Conservation (phyloP, 2,113 vertebrate genomes). For the Cervus canadensis region DNA sequence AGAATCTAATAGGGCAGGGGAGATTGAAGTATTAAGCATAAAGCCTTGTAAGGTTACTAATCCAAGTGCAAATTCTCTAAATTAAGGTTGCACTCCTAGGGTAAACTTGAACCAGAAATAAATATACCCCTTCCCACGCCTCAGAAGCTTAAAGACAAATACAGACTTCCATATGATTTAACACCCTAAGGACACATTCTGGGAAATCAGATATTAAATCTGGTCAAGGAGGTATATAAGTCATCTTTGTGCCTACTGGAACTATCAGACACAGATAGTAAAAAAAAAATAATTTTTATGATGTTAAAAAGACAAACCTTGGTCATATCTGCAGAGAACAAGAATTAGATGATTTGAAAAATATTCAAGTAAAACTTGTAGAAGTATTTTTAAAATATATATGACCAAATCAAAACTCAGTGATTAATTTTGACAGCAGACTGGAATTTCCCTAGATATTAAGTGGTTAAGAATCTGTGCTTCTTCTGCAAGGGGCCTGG, state of each 20-base stretch:
- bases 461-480: neutral
- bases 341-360: neutral
- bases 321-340: neutral
- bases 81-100: neutral
- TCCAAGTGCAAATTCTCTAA: neutral
- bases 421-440: neutral
- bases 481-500: neutral
- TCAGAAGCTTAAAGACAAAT: neutral
- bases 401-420: neutral
- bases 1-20: neutral
- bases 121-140: rapidly evolving
- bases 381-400: neutral
- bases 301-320: neutral
- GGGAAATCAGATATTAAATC: neutral
- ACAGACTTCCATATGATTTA: neutral
- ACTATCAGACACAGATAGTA: neutral
- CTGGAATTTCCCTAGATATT: neutral
- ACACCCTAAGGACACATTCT: neutral
- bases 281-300: neutral
- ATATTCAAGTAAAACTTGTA: neutral
- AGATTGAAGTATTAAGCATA: neutral
- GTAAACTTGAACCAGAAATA: neutral
- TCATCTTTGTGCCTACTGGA: neutral
- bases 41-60: neutral
- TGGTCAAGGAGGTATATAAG: neutral